Conservation (phyloP, 2,888 invertebrate genomes). For the Andrena bucephala region DNA sequence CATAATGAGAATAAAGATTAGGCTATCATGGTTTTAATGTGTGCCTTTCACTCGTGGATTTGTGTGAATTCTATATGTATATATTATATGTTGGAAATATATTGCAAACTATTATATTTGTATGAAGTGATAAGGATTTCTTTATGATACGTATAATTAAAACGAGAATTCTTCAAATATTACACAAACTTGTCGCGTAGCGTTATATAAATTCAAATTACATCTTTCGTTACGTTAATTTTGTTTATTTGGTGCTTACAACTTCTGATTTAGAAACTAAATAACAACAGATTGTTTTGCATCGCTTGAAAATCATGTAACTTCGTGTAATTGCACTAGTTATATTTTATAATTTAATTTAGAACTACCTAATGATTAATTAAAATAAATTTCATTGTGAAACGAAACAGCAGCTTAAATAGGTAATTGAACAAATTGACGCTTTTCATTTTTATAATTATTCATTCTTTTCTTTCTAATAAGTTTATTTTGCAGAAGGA, state of each 20-base stretch:
- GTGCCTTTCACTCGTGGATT: conserved; percentile 77
- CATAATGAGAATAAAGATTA: conserved; percentile 48
- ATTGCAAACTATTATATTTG: conserved; percentile 68
- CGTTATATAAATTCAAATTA: conserved; percentile 26
- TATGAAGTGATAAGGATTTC: conserved; percentile 61
- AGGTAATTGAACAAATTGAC: neutral
- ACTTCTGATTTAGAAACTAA: neutral
- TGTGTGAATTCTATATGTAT: conserved; percentile 67
- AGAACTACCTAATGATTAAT: neutral
- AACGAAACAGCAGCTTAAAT: neutral
- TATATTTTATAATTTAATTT: neutral
- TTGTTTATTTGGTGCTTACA: conserved; percentile 7
- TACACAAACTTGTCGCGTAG: conserved; percentile 19
- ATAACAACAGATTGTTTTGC: neutral
- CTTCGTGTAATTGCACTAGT: neutral
- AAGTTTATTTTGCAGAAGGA: neutral
- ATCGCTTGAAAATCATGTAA: neutral
- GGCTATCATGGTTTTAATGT: conserved; percentile 73
- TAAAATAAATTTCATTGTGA: conserved; percentile 1
- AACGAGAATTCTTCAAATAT: conserved; percentile 12
- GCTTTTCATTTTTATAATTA: neutral
- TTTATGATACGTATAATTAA: conserved; percentile 30
- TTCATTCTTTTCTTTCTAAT: neutral
- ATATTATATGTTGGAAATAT: conserved; percentile 61
- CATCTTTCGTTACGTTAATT: conserved; percentile 3